Conservation (phyloP, 2,888 invertebrate genomes). For the Gibbula magus region DNA sequence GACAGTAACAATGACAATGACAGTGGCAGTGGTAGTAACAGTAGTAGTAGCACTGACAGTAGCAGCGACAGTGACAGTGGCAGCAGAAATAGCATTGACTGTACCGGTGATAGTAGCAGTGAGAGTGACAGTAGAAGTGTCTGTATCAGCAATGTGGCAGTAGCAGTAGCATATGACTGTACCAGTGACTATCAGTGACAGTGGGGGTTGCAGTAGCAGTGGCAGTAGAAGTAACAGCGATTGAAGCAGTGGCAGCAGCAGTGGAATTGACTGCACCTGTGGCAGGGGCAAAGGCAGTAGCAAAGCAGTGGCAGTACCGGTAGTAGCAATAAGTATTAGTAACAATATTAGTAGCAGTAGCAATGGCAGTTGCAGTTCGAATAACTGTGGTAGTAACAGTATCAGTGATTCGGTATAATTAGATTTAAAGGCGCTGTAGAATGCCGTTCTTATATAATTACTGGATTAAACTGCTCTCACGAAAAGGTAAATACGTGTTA, state of each 20-base stretch:
- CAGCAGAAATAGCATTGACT: neutral
- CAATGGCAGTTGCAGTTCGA: too few relatives aligned
- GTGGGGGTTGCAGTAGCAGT: neutral
- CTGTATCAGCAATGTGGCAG: too few relatives aligned
- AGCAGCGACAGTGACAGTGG: neutral
- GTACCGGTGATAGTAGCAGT: neutral
- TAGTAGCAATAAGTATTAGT: too few relatives aligned
- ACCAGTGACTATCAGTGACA: neutral
- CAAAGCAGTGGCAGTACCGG: too few relatives aligned
- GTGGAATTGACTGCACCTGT: neutral
- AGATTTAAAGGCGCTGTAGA: too few relatives aligned
- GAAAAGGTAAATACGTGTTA: too few relatives aligned
- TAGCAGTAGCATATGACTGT: neutral
- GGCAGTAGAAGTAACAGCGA: neutral
- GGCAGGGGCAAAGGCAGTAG: neutral
- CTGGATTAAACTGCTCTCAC: too few relatives aligned
- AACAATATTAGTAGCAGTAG: too few relatives aligned
- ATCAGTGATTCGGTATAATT: too few relatives aligned
- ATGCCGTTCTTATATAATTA: too few relatives aligned
- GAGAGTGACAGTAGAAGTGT: neutral
- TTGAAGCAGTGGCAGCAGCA: neutral
- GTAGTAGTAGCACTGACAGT: neutral
- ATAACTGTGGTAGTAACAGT: too few relatives aligned
- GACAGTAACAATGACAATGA: neutral
- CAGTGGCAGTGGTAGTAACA: neutral